Percentiles rank a stretch among this genome's conserved stretches.
phyloP scores from a whole-genome alignment of 53 echinoderm and acorn worm genomes.

The Mesocentrotus franciscanus region DNA sequence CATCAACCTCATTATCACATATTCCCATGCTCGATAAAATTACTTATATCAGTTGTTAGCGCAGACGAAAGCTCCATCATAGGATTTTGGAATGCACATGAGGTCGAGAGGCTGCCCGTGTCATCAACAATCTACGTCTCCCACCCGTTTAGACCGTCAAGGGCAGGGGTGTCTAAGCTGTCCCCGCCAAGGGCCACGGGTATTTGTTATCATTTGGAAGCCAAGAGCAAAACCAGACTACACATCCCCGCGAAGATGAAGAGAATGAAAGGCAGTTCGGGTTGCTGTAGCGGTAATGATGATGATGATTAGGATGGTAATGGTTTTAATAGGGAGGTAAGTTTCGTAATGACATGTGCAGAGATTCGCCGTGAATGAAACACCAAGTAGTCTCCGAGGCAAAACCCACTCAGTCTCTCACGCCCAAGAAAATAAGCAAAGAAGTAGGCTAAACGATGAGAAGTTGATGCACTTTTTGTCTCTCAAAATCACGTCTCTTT shows the following conservation, averaged over 20 bases:
- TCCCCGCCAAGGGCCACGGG: conserved; percentile 6
- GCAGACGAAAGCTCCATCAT: conserved; percentile 20
- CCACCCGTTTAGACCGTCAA: conserved; percentile 21
- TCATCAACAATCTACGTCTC: conserved; percentile 6
- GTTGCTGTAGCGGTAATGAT: conserved; percentile 11
- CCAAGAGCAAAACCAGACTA: conserved; percentile 42
- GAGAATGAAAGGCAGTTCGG: neutral
- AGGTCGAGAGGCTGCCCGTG: neutral
- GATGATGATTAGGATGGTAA: conserved; percentile 26
- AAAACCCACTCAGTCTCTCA: neutral
- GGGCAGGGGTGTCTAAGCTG: conserved; percentile 37
- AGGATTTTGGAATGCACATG: conserved; percentile 9
- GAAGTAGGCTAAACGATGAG: neutral
- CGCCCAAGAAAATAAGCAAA: neutral
- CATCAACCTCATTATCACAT: neutral
- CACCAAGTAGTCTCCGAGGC: neutral
- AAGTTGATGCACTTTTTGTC: neutral
- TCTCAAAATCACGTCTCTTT: neutral
- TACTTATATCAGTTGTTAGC: neutral
- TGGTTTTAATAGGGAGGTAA: neutral
- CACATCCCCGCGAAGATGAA: neutral
- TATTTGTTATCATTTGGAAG: conserved; percentile 43
- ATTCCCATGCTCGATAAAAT: neutral
- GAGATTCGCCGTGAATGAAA: neutral
- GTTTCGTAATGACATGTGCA: neutral